These are phyloP conservation scores for Lepilemur ruficaudatus DNA, from an alignment of 2,797 vertebrate genomes.

Conservation along the genomic window DNA sequence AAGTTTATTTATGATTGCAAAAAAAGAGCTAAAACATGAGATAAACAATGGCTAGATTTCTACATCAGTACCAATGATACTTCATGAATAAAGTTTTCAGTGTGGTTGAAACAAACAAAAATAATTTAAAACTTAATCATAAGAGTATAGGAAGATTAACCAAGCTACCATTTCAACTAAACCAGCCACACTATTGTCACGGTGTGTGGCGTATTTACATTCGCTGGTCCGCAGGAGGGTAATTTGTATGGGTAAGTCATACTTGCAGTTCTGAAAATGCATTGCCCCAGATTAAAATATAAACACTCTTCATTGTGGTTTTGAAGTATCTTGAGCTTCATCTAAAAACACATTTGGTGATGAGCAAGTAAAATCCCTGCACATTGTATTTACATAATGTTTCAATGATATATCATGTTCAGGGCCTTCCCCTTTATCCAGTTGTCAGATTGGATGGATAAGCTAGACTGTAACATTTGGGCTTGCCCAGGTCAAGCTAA, in stretches of 20 bases:
- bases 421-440: background rate
- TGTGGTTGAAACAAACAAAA: background rate
- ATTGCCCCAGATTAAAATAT: background rate
- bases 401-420: fast-evolving
- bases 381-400: fast-evolving
- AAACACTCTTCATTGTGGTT: background rate
- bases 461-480: background rate
- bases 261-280: background rate
- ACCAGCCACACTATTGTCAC: background rate
- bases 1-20: background rate
- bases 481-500: background rate
- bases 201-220: background rate
- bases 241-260: background rate
- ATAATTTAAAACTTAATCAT: background rate
- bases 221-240: fast-evolving
- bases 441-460: background rate
- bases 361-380: background rate
- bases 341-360: background rate
- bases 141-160: too few relatives aligned
- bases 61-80: fast-evolving
- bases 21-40: background rate
- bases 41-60: background rate
- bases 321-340: background rate
- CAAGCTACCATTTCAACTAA: too few relatives aligned
- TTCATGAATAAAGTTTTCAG: background rate